Evolutionary conservation across 2,888 invertebrate species (phyloP).

Genomic region (Thereva nobilitata): DNA sequence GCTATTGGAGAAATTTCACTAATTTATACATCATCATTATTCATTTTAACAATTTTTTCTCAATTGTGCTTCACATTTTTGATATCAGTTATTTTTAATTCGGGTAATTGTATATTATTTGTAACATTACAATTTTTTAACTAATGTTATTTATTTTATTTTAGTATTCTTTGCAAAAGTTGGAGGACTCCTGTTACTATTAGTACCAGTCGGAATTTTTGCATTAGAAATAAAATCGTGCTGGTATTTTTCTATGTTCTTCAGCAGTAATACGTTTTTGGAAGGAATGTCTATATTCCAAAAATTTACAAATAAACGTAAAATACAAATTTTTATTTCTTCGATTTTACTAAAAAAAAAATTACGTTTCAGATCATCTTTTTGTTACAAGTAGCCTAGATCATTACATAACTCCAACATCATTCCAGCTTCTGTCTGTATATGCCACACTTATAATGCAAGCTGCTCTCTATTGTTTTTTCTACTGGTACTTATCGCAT

Average conservation of each 20-base stretch:
- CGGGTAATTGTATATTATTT: conserved; percentile 48
- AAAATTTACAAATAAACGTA: conserved; percentile 55
- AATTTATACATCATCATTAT: conserved; percentile 46
- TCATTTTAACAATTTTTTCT: conserved; percentile 50
- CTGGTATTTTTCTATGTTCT: conserved; percentile 30
- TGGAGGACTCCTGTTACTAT: conserved; percentile 52
- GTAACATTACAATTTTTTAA: conserved; percentile 2
- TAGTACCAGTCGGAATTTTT: conserved; percentile 51
- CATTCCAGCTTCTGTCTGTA: conserved; percentile 47
- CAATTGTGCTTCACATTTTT: conserved; percentile 54
- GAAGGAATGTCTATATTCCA: conserved; percentile 53
- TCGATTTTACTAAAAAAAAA: background rate
- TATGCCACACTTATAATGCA: conserved; percentile 49
- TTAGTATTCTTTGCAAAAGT: conserved; percentile 53
- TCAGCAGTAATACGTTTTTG: conserved; percentile 50
- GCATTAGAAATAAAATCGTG: conserved; percentile 47
- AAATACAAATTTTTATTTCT: conserved; percentile 34
- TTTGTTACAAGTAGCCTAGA: conserved; percentile 48
- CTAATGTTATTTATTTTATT: conserved; percentile 29
- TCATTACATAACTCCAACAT: conserved; percentile 48
- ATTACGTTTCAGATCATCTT: conserved; percentile 47
- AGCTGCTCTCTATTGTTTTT: conserved; percentile 48
- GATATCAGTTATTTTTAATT: conserved; percentile 55
- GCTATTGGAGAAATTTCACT: conserved; percentile 46
- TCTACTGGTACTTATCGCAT: conserved; percentile 53